Evolutionary conservation across 1,140 invertebrate genomes (phyloP).

Genomic region (Neodiprion lecontei): DNA sequence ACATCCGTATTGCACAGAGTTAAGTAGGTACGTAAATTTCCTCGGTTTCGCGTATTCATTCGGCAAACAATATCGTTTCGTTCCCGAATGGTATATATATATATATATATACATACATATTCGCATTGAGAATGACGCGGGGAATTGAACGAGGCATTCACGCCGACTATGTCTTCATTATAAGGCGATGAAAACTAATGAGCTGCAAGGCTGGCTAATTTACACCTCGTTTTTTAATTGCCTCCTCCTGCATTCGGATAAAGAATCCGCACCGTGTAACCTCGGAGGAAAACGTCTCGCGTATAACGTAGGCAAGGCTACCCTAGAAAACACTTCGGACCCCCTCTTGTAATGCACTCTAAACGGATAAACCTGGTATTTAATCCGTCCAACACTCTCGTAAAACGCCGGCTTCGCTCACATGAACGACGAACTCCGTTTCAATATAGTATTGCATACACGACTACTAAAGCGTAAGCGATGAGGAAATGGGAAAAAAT

Average conservation of each 20-base stretch:
- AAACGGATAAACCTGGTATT: too few relatives aligned
- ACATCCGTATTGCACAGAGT: background rate
- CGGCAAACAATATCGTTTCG: background rate
- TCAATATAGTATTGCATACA: too few relatives aligned
- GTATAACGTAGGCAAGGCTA: too few relatives aligned
- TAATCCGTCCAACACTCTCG: too few relatives aligned
- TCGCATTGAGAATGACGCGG: background rate
- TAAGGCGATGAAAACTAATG: slow-evolving; percentile 7
- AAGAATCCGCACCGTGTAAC: background rate
- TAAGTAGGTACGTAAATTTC: background rate
- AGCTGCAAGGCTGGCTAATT: slow-evolving; percentile 4
- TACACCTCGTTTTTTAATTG: background rate
- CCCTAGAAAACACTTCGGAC: too few relatives aligned
- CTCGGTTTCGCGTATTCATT: background rate
- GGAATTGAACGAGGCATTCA: background rate
- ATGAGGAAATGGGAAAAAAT: too few relatives aligned
- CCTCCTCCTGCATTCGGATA: background rate
- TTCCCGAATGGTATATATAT: background rate
- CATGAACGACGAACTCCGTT: too few relatives aligned
- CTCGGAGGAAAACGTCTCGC: too few relatives aligned
- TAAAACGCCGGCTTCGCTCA: too few relatives aligned
- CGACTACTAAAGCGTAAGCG: too few relatives aligned
- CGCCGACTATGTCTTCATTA: slow-evolving; percentile 2
- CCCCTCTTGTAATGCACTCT: too few relatives aligned
- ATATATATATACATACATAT: background rate